A percentile compares a stretch with the other conserved stretches of the same genome.
Conservation (phyloP, 1,140 invertebrate genomes). For the Trachymyrmex septentrionalis region DNA sequence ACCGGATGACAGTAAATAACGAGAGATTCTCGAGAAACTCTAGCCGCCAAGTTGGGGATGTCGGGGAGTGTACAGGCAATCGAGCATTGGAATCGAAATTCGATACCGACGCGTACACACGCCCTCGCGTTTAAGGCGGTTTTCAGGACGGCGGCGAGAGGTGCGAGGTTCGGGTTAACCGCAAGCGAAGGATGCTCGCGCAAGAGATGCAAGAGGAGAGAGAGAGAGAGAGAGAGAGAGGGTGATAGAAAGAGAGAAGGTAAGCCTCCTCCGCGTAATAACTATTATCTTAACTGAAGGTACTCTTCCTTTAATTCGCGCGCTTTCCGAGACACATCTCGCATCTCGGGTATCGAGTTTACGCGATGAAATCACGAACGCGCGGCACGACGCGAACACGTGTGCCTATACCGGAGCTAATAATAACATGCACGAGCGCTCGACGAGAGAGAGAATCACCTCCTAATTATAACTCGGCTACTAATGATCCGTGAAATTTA, state of each 20-base stretch:
- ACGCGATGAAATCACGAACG: constrained; percentile 52
- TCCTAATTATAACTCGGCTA: constrained; percentile 66
- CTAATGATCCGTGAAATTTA: constrained; percentile 65
- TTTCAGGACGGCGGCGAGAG: constrained; percentile 67
- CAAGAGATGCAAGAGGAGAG: constrained; percentile 18
- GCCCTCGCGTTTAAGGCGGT: constrained; percentile 71
- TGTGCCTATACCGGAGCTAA: constrained; percentile 54
- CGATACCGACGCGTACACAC: constrained; percentile 74
- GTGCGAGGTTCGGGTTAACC: constrained; percentile 63
- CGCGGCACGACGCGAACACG: constrained; percentile 43
- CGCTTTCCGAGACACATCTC: constrained; percentile 54
- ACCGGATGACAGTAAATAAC: constrained; percentile 82
- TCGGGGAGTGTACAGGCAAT: constrained; percentile 68
- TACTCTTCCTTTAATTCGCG: constrained; percentile 60
- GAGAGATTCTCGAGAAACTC: constrained; percentile 79
- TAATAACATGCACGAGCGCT: constrained; percentile 67
- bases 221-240: constrained; percentile 63
- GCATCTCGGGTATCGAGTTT: constrained; percentile 33
- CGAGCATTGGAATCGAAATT: constrained; percentile 80
- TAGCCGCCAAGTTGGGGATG: constrained; percentile 71
- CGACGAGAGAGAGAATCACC: constrained; percentile 47
- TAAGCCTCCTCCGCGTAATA: constrained; percentile 49
- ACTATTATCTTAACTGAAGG: constrained; percentile 55
- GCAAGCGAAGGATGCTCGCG: constrained; percentile 53
- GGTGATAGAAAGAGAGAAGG: constrained; percentile 60